Conservation (phyloP, 2,888 invertebrate species). For the Leucophora obtusa region DNA sequence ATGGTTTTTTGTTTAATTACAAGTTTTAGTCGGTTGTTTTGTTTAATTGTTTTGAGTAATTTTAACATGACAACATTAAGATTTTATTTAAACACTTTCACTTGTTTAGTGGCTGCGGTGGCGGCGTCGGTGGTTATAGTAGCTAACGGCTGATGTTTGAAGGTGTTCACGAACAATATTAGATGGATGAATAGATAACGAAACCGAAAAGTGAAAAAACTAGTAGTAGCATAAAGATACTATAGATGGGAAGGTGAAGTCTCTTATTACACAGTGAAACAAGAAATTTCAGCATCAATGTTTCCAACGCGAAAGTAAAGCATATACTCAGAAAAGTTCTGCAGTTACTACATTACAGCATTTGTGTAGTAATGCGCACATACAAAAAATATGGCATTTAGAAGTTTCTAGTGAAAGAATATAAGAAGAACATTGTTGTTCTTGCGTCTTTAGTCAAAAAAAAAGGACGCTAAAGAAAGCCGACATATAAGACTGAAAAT, state of each 20-base stretch:
- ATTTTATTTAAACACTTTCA: slow-evolving; percentile 49
- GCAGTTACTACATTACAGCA: no score
- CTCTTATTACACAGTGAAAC: no score
- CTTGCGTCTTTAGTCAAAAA: no score
- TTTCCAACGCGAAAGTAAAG: no score
- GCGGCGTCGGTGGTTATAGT: background rate
- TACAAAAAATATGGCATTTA: no score
- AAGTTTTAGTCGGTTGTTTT: slow-evolving; percentile 23
- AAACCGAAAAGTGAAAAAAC: background rate
- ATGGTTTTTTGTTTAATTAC: slow-evolving; percentile 43
- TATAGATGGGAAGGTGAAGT: background rate
- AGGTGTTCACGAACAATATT: slow-evolving; percentile 4
- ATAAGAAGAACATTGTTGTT: no score
- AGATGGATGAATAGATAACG: slow-evolving; percentile 1
- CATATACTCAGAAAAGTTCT: no score
- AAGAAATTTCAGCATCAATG: no score
- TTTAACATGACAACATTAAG: slow-evolving; percentile 41
- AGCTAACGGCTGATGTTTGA: slow-evolving; percentile 2
- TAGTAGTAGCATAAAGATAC: slow-evolving; percentile 7
- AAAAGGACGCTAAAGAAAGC: no score
- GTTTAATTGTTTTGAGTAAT: slow-evolving; percentile 54
- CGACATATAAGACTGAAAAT: no score
- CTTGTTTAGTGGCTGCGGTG: slow-evolving; percentile 34
- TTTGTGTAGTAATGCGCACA: no score
- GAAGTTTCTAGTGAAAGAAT: no score